phyloP scores from a whole-genome alignment of 1,140 invertebrate genomes.

The Phortica variegata region DNA sequence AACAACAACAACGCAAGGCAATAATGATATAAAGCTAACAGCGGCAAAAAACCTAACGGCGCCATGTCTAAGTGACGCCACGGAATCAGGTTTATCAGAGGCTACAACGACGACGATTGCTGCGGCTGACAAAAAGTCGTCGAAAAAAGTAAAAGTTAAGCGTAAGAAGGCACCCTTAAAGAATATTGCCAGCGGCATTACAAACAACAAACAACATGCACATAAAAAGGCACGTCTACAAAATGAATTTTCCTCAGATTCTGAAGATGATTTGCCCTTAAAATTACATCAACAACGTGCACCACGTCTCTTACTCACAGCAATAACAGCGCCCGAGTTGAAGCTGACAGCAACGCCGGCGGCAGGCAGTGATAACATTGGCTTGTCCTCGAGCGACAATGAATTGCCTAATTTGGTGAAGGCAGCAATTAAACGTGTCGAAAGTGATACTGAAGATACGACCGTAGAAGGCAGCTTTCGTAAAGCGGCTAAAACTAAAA shows the following conservation, averaged over 20 bases:
- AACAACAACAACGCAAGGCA: constrained; percentile 1
- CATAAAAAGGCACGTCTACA: constrained; percentile 10
- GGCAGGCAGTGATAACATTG: constrained; percentile 35
- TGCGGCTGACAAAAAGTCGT: constrained; percentile 14
- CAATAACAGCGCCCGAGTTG: constrained; percentile 21
- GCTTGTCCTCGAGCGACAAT: constrained; percentile 67
- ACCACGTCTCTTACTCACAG: constrained; percentile 39
- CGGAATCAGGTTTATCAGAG: constrained; percentile 28
- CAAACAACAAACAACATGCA: constrained; percentile 11
- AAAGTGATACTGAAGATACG: constrained; percentile 66
- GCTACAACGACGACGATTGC: constrained; percentile 20
- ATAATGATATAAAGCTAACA: constrained; percentile 5
- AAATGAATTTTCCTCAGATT: constrained; percentile 35
- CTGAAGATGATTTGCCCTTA: constrained; percentile 41
- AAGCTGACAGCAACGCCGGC: background rate
- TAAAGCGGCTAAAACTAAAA: constrained; percentile 51
- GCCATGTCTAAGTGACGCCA: constrained; percentile 22
- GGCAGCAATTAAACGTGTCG: constrained; percentile 68
- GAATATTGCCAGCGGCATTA: constrained; percentile 6
- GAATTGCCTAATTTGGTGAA: constrained; percentile 69
- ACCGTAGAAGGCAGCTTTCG: constrained; percentile 50
- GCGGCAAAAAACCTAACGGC: constrained; percentile 7
- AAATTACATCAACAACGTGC: constrained; percentile 41
- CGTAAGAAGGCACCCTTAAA: constrained; percentile 33
- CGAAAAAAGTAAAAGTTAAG: constrained; percentile 46